phyloP scores from a whole-genome alignment of 2,888 invertebrate genomes.

The Stomorhina lunata region DNA sequence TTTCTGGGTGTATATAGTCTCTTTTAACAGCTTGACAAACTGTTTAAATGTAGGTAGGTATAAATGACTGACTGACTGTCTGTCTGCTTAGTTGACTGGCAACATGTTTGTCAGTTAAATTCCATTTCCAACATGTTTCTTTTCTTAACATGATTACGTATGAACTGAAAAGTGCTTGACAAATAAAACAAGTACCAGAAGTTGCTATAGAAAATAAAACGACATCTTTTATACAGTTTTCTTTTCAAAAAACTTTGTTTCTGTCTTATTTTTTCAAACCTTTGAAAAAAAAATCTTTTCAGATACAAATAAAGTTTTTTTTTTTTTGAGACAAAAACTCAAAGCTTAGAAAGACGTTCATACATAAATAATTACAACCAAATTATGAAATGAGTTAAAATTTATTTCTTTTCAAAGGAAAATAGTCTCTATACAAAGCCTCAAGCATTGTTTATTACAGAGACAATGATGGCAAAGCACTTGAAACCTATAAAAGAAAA shows the following conservation, averaged over 20 bases:
- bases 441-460: background rate
- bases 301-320: no score
- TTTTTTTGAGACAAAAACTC: no score
- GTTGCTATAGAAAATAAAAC: background rate
- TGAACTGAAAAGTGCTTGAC: conserved; percentile 28
- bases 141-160: conserved; percentile 19
- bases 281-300: background rate
- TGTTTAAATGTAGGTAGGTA: no score
- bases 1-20: no score
- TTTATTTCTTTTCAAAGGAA: background rate
- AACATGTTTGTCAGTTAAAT: background rate
- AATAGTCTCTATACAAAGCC: background rate
- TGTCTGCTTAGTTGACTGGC: conserved; percentile 33
- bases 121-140: background rate
- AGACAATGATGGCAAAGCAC: background rate
- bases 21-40: conserved; percentile 27
- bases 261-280: background rate
- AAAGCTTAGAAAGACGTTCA: no score
- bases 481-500: no score
- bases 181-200: conserved; percentile 38
- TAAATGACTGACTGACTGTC: no score
- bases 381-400: background rate
- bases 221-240: background rate
- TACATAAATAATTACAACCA: background rate
- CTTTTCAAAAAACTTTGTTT: background rate